Conservation (phyloP, 2,113 vertebrate genomes). For the Lonchura striata region DNA sequence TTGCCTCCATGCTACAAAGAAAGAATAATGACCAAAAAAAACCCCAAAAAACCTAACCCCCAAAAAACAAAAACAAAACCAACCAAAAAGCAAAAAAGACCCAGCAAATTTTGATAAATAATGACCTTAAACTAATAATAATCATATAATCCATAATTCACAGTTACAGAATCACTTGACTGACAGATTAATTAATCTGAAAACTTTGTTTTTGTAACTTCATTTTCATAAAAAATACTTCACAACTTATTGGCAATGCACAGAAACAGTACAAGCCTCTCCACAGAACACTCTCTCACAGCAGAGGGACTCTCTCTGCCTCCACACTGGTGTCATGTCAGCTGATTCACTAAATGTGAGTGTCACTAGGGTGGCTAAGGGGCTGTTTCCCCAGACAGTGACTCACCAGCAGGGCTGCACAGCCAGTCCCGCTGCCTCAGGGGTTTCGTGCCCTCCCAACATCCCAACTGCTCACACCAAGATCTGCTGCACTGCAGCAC, state of each 20-base stretch:
- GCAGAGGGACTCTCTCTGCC: not conserved
- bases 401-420: not conserved
- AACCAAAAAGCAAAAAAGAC: too few species aligned
- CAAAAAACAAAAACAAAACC: not conserved
- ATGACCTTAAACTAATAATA: rapidly evolving
- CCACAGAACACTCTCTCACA: not conserved
- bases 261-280: not conserved
- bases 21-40: not conserved
- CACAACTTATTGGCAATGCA: too few species aligned
- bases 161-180: not conserved
- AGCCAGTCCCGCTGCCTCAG: not conserved
- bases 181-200: not conserved
- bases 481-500: slow-evolving; percentile 44
- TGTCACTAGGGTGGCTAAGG: not conserved
- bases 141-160: not conserved
- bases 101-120: not conserved
- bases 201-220: not conserved
- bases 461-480: rapidly evolving
- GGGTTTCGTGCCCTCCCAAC: not conserved
- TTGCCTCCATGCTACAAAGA: not conserved
- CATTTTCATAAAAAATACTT: not conserved
- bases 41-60: rapidly evolving
- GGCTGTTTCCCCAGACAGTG: not conserved
- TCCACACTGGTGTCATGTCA: rapidly evolving
- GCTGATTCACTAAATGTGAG: not conserved